Base-by-base conservation (phyloP, 2,888 invertebrate species). In the Rambutsinella grinnellia region DNA sequence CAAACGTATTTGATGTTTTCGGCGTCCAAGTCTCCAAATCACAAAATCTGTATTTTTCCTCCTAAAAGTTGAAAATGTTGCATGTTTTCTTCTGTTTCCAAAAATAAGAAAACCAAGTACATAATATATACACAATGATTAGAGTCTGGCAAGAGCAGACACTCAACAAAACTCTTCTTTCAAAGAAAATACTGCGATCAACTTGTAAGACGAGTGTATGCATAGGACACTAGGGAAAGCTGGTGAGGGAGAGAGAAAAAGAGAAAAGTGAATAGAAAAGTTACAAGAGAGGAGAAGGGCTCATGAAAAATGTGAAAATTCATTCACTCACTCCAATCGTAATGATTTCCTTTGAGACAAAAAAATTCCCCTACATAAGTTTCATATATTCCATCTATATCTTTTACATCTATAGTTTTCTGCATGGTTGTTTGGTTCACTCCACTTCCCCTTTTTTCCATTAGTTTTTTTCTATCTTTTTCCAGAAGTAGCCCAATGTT, bases 301-400 rank as follows among this genome's bases (percentile, higher is more conserved):
- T 82, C 80, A 82, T 82, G 82, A 82, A 82, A 82, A 82, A 82
- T 82, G 82, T 80, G 82, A 79, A 82, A 78, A 79, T 82, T 82
- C 82, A 82, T 82, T 82, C 82, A 82, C 79, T 82, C 76, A 76
- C 71, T 80, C 79, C 82, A 82, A 82, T 82, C 79, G 79, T 82
- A 82, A 82, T 82, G 82, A 82, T 82, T 82, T 82, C 82, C 82
- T 82, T 75, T 68, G 82, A 82, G 82, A 82, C 80, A 80, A 78
- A 78, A n/a, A 36, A 36, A 36, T 36, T 8, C 36, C 13, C 5
- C 36, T 36, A 13, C 36, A 13, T 36, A 36, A 36, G 13, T 36
- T 36, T 36, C 36, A 8, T 36, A 36, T 13, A 36, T 36, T 13
- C n/a, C 36, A 8, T 13, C 13, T 36, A 5, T 36, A 36, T 36